A percentile compares a stretch with the other conserved stretches of the same genome.
phyloP scores from a whole-genome alignment of 2,888 invertebrate genomes.

The Caenorhabditis drosophilae region DNA sequence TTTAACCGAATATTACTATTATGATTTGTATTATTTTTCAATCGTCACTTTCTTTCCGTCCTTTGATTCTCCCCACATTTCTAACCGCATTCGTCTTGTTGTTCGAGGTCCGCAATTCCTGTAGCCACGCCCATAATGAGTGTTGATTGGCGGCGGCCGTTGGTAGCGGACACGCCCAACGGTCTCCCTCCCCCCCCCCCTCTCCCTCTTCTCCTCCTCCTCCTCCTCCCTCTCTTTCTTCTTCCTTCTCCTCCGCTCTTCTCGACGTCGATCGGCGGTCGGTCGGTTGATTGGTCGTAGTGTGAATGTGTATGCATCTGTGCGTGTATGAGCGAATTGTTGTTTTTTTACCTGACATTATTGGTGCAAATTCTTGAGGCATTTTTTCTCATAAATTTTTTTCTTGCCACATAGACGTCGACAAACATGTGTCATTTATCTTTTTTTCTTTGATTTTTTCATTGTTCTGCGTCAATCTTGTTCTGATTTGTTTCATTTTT shows the following conservation, averaged over 20 bases:
- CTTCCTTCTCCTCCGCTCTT: not conserved
- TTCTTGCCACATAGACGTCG: no score
- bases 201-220: no score
- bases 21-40: not conserved
- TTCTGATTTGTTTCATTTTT: no score
- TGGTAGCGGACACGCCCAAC: not conserved
- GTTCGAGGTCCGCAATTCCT: no score
- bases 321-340: no score
- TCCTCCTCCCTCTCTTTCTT: not conserved
- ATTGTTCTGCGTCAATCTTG: conserved; percentile 21
- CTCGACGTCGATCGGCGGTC: not conserved
- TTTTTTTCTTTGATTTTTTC: conserved; percentile 8
- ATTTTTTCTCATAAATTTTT: conserved; percentile 5
- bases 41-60: not conserved
- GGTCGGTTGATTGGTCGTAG: no score
- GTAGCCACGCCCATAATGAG: conserved; percentile 6
- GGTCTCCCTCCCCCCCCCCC: no score
- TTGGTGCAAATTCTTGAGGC: conserved; percentile 31
- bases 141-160: conserved; percentile 20
- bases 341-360: no score
- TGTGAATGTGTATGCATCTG: no score
- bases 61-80: conserved; percentile 18
- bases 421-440: no score
- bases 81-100: not conserved
- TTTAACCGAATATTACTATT: no score